Evolutionary conservation across 2,113 vertebrate genomes (phyloP).

Genomic region (Perca flavescens): DNA sequence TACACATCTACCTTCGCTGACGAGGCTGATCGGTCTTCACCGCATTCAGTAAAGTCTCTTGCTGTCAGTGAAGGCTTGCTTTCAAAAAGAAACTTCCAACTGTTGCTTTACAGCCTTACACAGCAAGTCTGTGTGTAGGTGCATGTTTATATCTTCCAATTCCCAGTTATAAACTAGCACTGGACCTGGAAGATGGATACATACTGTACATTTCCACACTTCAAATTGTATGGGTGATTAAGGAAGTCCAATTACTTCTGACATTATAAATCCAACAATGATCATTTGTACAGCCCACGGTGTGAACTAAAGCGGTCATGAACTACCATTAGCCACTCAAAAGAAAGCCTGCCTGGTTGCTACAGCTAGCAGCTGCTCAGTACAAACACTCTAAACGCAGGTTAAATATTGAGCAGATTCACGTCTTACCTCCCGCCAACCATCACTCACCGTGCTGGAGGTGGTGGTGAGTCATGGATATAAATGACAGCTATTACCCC

Average conservation of each 20-base stretch:
- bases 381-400: conserved; percentile 64
- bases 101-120: neutral
- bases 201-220: neutral
- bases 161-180: neutral
- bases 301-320: conserved; percentile 40
- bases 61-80: neutral
- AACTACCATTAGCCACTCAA: conserved; percentile 66
- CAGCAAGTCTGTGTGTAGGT: neutral
- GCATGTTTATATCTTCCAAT: neutral
- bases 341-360: conserved; percentile 42
- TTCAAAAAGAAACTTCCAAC: neutral
- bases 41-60: neutral
- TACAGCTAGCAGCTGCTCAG: conserved; percentile 63
- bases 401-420: conserved; percentile 77
- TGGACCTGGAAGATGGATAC: neutral
- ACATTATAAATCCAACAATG: conserved; percentile 37
- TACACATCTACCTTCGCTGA: neutral
- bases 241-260: conserved; percentile 29
- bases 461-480: conserved; percentile 70
- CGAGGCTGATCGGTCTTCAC: neutral
- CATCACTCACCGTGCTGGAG: conserved; percentile 57
- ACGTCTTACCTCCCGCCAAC: conserved; percentile 38
- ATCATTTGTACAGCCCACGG: conserved; percentile 34
- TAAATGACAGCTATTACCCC: conserved; percentile 71
- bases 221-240: conserved; percentile 6